Conservation (phyloP, 92 coral and sea anemone genomes). For the Epizoanthus ramosus region DNA sequence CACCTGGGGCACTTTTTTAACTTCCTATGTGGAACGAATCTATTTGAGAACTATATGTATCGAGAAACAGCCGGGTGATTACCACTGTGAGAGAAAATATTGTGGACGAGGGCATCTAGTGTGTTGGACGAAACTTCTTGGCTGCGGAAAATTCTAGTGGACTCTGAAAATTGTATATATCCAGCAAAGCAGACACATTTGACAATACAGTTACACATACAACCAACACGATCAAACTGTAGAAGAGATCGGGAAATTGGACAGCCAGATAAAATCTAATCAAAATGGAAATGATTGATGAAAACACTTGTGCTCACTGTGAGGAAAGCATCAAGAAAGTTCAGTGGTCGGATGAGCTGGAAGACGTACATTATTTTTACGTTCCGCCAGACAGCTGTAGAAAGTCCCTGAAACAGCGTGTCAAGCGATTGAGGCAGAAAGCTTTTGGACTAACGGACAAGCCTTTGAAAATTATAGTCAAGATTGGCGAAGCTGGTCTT, state of each 20-base stretch:
- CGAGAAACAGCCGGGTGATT: not conserved
- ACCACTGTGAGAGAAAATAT: not conserved
- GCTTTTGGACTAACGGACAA: constrained; percentile 86
- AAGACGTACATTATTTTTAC: constrained; percentile 76
- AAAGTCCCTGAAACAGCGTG: constrained; percentile 67
- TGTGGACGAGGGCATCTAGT: not conserved
- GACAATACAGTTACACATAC: too few relatives aligned
- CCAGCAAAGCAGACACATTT: not conserved
- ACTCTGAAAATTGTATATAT: not conserved
- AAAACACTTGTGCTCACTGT: constrained; percentile 5
- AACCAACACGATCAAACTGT: not conserved
- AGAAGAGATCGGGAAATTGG: not conserved
- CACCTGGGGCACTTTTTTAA: not conserved
- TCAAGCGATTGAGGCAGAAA: constrained; percentile 70
- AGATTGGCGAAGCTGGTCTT: constrained; percentile 83
- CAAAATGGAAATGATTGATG: constrained; percentile 27
- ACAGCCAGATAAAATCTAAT: not conserved
- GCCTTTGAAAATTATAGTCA: constrained; percentile 79
- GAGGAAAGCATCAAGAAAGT: constrained; percentile 57
- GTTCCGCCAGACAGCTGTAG: constrained; percentile 69
- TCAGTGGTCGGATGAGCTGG: constrained; percentile 86
- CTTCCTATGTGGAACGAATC: not conserved
- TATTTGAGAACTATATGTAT: not conserved
- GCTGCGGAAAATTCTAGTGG: not conserved
- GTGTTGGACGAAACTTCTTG: not conserved